Evolutionary conservation across 2,888 invertebrate genomes (phyloP).

Genomic region (Myathropa florea): DNA sequence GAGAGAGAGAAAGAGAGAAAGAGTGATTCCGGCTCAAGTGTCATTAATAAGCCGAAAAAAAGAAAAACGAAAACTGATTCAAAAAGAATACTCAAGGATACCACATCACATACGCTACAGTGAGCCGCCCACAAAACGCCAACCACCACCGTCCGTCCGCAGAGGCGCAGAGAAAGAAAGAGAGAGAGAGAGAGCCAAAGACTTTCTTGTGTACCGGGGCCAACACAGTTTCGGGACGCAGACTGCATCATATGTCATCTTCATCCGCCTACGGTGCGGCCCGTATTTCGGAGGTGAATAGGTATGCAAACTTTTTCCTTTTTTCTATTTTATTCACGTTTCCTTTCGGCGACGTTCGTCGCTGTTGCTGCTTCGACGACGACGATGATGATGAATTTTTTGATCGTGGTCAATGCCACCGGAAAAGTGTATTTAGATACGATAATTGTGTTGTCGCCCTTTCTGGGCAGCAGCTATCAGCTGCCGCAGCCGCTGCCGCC

Average conservation of each 20-base stretch:
- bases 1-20: neutral
- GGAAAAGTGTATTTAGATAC: slow-evolving; percentile 53
- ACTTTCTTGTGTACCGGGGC: neutral
- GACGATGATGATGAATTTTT: neutral
- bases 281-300: slow-evolving; percentile 55
- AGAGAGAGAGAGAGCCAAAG: neutral
- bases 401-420: slow-evolving; percentile 65
- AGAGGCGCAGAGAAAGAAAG: neutral
- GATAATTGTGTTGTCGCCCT: neutral
- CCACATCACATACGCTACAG: slow-evolving; percentile 31
- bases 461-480: neutral
- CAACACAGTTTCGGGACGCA: slow-evolving; percentile 35
- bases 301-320: slow-evolving; percentile 5
- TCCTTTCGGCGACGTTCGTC: slow-evolving; percentile 3
- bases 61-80: slow-evolving; percentile 13
- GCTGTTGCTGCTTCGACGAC: no score
- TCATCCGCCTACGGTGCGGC: slow-evolving; percentile 56
- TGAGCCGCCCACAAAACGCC: slow-evolving; percentile 19
- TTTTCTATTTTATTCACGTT: neutral
- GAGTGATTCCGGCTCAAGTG: neutral
- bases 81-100: slow-evolving; percentile 51
- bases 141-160: neutral
- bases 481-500: neutral
- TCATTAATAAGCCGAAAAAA: slow-evolving; percentile 18
- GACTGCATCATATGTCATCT: slow-evolving; percentile 67